These are phyloP conservation scores for Sterna hirundo DNA, from an alignment of 2,113 vertebrate genomes.

Conservation along the genomic window DNA sequence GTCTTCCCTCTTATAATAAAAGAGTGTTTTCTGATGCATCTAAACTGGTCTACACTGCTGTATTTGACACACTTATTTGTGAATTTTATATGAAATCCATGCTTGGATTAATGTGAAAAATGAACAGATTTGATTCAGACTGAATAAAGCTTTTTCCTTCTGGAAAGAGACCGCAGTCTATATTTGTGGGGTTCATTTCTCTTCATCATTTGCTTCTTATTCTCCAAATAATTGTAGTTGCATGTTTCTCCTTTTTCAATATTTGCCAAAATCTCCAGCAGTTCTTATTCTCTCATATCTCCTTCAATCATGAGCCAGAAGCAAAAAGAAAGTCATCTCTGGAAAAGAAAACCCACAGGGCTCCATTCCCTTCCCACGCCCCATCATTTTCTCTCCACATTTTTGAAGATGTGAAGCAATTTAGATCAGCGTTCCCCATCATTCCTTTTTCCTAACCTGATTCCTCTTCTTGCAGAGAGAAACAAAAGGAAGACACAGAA, in stretches of 20 bases:
- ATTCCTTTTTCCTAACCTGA: constrained; percentile 27
- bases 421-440: background rate
- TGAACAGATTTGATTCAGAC: background rate
- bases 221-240: background rate
- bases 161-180: background rate
- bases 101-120: background rate
- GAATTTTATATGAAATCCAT: background rate
- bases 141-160: background rate
- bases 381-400: constrained; percentile 40
- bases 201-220: constrained; percentile 22
- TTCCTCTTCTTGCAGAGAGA: constrained; percentile 65
- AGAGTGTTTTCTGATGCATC: background rate
- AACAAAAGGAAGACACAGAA: constrained; percentile 55
- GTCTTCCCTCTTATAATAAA: background rate
- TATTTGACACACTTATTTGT: background rate
- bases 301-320: constrained; percentile 36
- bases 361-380: constrained; percentile 39
- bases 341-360: constrained; percentile 38
- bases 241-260: constrained; percentile 2
- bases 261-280: constrained; percentile 33
- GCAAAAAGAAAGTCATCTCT: constrained; percentile 21
- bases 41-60: background rate
- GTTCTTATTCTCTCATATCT: constrained; percentile 12
- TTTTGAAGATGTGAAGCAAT: constrained; percentile 48
- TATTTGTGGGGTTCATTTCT: background rate